Evolutionary conservation across 2,888 invertebrate genomes (phyloP).

Genomic region (Drosophila bunnanda): DNA sequence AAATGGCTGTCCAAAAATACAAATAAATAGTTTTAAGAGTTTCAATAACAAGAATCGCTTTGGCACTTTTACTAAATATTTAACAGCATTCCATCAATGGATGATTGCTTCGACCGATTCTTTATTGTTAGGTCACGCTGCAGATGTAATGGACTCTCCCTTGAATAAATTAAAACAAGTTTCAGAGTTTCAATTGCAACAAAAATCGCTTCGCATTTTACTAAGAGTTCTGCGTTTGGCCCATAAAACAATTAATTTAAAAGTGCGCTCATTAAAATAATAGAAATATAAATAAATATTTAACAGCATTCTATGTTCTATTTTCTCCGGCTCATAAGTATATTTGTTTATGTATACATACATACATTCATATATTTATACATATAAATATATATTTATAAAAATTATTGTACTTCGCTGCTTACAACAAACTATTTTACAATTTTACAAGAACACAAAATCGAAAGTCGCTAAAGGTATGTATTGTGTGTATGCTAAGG

Average conservation of each 20-base stretch:
- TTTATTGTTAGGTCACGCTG: too few species aligned
- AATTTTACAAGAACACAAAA: conserved; percentile 69
- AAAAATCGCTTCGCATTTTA: conserved; percentile 54
- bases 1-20: conserved; percentile 22
- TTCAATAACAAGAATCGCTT: conserved; percentile 47
- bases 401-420: conserved; percentile 80
- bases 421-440: conserved; percentile 80
- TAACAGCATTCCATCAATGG: too few species aligned
- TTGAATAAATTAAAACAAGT: conserved; percentile 14
- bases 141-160: neutral
- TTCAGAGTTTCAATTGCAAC: conserved; percentile 51
- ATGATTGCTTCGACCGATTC: too few species aligned
- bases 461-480: conserved; percentile 40
- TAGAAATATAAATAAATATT: conserved; percentile 43
- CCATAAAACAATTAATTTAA: conserved; percentile 58
- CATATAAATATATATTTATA: conserved; percentile 54
- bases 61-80: conserved; percentile 6
- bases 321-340: conserved; percentile 57
- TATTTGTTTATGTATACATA: conserved; percentile 36
- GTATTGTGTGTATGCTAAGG: conserved; percentile 59
- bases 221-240: conserved; percentile 37
- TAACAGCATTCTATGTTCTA: conserved; percentile 60
- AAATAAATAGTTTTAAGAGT: conserved; percentile 26
- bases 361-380: conserved; percentile 19
- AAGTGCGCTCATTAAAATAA: conserved; percentile 48